Conservation (phyloP, 2,797 vertebrate species). For the Micropoecilia bifurca region DNA sequence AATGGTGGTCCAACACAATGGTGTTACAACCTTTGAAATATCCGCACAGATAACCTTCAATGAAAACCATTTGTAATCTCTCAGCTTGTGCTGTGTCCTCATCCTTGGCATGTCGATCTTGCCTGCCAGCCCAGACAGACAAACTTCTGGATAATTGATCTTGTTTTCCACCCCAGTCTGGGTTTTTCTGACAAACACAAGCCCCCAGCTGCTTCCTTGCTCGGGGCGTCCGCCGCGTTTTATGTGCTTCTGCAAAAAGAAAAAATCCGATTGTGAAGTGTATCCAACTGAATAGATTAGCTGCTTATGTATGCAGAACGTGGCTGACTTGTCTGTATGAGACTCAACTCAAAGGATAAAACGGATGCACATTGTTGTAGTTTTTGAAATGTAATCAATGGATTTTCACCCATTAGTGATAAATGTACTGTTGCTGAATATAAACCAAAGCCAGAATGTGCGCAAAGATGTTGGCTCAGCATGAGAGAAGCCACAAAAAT, state of each 20-base stretch:
- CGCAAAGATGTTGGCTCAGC: slow-evolving; percentile 23
- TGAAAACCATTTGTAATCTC: slow-evolving; percentile 53
- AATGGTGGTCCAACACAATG: slow-evolving; percentile 46
- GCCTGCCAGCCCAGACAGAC: slow-evolving; percentile 63
- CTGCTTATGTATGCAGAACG: slow-evolving; percentile 12
- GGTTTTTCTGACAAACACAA: slow-evolving; percentile 52
- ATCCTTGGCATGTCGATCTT: slow-evolving; percentile 57
- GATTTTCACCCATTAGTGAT: slow-evolving; percentile 23
- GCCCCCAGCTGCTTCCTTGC: slow-evolving; percentile 40
- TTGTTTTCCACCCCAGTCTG: slow-evolving; percentile 51
- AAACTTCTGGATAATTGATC: slow-evolving; percentile 66
- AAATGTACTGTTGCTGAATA: slow-evolving; percentile 13
- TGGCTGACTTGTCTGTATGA: slow-evolving; percentile 6
- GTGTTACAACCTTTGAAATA: slow-evolving; percentile 58
- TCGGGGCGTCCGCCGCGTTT: slow-evolving; percentile 40
- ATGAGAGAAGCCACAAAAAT: slow-evolving; percentile 11
- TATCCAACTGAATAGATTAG: slow-evolving; percentile 27
- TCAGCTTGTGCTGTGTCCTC: slow-evolving; percentile 58
- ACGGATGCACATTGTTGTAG: slow-evolving; percentile 18
- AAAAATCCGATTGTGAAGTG: slow-evolving; percentile 42
- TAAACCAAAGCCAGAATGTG: slow-evolving; percentile 9
- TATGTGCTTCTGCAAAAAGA: slow-evolving; percentile 35
- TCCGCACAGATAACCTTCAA: slow-evolving; percentile 66
- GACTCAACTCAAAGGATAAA: slow-evolving; percentile 14
- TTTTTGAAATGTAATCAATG: slow-evolving; percentile 24